These are phyloP conservation scores for Esox lucius DNA, from an alignment of 2,797 vertebrate species.

Conservation along the genomic window DNA sequence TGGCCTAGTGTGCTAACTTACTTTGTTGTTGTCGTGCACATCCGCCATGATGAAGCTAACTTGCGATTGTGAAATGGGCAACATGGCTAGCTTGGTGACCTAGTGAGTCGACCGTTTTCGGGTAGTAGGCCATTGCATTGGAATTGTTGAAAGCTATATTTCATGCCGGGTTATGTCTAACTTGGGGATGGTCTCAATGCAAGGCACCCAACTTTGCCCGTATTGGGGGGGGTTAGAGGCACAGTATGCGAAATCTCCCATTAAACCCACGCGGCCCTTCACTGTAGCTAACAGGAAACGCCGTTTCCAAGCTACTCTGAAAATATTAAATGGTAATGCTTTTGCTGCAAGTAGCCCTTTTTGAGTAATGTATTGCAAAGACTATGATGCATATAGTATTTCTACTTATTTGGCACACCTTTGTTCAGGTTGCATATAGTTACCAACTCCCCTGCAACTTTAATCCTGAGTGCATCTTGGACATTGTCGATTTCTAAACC, in stretches of 20 bases:
- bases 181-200: background rate
- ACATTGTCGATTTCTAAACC: background rate
- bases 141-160: background rate
- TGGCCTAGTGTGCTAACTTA: constrained; percentile 14
- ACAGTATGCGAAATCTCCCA: constrained; percentile 57
- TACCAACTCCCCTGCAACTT: background rate
- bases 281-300: constrained; percentile 69
- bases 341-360: no score
- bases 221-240: constrained; percentile 17
- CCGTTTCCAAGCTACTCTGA: constrained; percentile 23
- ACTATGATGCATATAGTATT: background rate
- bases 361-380: background rate
- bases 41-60: constrained; percentile 60
- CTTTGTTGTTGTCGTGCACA: constrained; percentile 56
- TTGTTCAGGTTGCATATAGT: background rate
- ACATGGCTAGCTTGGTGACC: no score
- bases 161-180: background rate
- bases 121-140: background rate
- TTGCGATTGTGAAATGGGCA: background rate
- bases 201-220: background rate
- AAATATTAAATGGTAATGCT: background rate
- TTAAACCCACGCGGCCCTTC: constrained; percentile 81
- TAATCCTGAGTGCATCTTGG: background rate
- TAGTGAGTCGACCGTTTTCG: background rate
- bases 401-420: background rate